phyloP scores from a whole-genome alignment of 1,140 invertebrate genomes.

The Gryllus bimaculatus region DNA sequence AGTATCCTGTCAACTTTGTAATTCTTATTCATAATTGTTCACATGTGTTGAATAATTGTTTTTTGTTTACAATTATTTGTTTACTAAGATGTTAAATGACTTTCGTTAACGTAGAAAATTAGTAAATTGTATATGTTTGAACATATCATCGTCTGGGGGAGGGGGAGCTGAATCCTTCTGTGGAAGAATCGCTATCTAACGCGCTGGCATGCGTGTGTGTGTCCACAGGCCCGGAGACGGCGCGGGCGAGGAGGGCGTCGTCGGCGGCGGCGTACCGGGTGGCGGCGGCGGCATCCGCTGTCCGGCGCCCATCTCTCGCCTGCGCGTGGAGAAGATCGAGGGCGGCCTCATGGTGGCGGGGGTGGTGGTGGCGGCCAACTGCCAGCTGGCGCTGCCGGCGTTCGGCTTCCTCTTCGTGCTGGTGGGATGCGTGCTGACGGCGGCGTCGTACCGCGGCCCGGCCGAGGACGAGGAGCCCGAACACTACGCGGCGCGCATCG shows the following conservation, averaged over 20 bases:
- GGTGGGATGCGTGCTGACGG: slow-evolving; percentile 13
- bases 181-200: too few relatives aligned
- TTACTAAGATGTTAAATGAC: too few relatives aligned
- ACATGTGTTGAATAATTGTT: too few relatives aligned
- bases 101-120: too few relatives aligned
- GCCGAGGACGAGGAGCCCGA: slow-evolving; percentile 19
- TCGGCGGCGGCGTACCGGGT: slow-evolving; percentile 5
- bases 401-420: slow-evolving; percentile 34
- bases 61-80: too few relatives aligned
- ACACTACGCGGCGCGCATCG: slow-evolving; percentile 43
- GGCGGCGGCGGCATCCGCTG: slow-evolving; percentile 37
- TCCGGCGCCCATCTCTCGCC: slow-evolving; percentile 46
- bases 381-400: slow-evolving; percentile 61
- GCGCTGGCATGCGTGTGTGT: background rate
- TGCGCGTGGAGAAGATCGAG: slow-evolving; percentile 63
- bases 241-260: background rate
- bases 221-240: slow-evolving; percentile 9
- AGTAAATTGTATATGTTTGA: too few relatives aligned
- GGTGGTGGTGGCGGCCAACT: slow-evolving; percentile 62
- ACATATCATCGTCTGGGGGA: too few relatives aligned
- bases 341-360: slow-evolving; percentile 62
- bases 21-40: too few relatives aligned
- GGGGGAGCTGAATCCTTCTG: too few relatives aligned
- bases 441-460: slow-evolving; percentile 16
- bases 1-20: too few relatives aligned